Conservation (phyloP, 2,888 invertebrate genomes). For the Pseudococcus viburni region DNA sequence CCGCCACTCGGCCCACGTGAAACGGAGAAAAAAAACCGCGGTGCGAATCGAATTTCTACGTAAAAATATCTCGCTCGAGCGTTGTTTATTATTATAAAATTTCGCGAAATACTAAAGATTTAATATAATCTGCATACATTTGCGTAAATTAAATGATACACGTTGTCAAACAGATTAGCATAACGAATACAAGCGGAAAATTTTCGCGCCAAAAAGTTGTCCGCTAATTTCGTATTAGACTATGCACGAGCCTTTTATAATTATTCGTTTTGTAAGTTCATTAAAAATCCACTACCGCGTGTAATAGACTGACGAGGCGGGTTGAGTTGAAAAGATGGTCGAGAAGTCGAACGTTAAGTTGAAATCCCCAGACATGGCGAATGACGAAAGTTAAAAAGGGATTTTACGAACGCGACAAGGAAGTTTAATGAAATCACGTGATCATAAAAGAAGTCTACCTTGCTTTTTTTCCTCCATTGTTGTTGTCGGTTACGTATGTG, state of each 20-base stretch:
- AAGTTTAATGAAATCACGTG: constrained; percentile 64
- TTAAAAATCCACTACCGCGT: constrained; percentile 35
- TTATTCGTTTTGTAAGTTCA: constrained; percentile 42
- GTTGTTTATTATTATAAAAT: constrained; percentile 43
- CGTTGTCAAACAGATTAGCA: constrained; percentile 59
- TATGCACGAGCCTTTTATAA: constrained; percentile 18
- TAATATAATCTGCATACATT: constrained; percentile 45
- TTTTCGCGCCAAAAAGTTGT: constrained; percentile 26
- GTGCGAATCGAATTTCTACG: background rate
- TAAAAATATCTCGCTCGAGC: constrained; percentile 8
- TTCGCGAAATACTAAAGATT: background rate
- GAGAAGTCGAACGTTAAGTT: constrained; percentile 61
- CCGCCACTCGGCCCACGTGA: background rate
- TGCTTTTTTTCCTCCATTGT: background rate
- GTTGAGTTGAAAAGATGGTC: constrained; percentile 50
- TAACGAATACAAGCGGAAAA: constrained; percentile 35
- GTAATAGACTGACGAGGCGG: constrained; percentile 44
- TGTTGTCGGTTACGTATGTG: background rate
- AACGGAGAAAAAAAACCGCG: background rate
- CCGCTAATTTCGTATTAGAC: constrained; percentile 14
- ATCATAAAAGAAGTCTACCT: constrained; percentile 57
- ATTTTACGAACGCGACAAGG: constrained; percentile 61
- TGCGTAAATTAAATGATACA: constrained; percentile 54
- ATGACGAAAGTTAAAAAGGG: constrained; percentile 63
- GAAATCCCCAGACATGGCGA: constrained; percentile 57